These are phyloP conservation scores for Haemorhous mexicanus DNA, from an alignment of 2,113 vertebrate species.

Conservation along the genomic window DNA sequence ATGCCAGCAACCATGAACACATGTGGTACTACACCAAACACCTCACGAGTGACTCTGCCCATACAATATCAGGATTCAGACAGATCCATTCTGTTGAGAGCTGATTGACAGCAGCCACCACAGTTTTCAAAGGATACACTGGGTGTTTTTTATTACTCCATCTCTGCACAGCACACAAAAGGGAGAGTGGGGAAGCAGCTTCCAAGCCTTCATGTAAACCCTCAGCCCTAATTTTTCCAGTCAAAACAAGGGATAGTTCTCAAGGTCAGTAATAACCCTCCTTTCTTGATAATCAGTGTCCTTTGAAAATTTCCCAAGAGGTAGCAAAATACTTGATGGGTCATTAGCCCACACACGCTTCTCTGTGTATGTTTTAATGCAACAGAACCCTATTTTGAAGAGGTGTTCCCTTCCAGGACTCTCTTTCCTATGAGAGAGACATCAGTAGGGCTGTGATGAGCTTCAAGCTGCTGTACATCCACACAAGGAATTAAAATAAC, in stretches of 20 bases:
- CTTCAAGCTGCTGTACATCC: not conserved
- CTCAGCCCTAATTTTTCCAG: not conserved
- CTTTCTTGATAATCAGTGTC: not conserved
- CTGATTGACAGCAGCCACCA: not conserved
- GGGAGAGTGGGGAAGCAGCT: not conserved
- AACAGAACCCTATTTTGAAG: not conserved
- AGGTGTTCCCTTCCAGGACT: not conserved
- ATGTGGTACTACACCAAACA: not conserved
- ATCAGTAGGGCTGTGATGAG: not conserved
- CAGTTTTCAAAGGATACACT: not conserved
- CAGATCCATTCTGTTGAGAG: not conserved
- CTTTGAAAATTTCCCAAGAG: not conserved
- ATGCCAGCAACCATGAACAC: not conserved
- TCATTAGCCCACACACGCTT: not conserved
- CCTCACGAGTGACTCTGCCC: not conserved
- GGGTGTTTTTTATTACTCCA: not conserved
- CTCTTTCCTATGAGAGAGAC: not conserved
- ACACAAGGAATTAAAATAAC: not conserved
- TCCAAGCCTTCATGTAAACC: not conserved
- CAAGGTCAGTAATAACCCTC: not conserved
- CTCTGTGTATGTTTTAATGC: not conserved
- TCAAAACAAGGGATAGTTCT: rapidly evolving
- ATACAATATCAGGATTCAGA: not conserved
- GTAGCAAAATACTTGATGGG: not conserved
- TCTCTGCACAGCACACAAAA: not conserved